Base-by-base conservation (phyloP, 1,140 invertebrate species). In the Araneus ventricosus region DNA sequence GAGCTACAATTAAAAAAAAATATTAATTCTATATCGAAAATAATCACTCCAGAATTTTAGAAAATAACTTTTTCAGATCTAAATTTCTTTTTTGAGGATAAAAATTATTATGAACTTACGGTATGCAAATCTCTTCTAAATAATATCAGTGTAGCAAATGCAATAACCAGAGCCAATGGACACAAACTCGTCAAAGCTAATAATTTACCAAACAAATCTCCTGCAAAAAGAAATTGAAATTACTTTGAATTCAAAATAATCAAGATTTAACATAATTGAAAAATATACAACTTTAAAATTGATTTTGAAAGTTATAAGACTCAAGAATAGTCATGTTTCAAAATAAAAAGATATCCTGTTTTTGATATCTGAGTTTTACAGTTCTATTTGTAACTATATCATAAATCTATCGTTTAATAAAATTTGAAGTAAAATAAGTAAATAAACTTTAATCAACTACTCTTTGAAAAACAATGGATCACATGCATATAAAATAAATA, bases 101-200 rank as follows among this genome's bases (percentile, higher is more conserved):
- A 63, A 67, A n/a, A 7, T 10, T n/a, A 6, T 37, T 39, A 80
- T n/a, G 30, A 52, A 96, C 96, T 97, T 96, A 99, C 98, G 67
- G 98, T 99, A 95, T 99, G 98, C 93, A 99, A 96, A 96, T 99
- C 98, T 96, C 98, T 96, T 95, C 98, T 96, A 96, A 99, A 98
- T 90, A 98, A 95, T 94, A 99, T 98, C 75, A 99, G 96, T 59
- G 98, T 97, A 90, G 98, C 95, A 96, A 99, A 98, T 91, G 97
- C 97, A 94, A 97, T 96, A 67, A 97, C 96, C 94, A 98, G 97
- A 94, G 97, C 97, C 96, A 98, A 97, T 7, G 98, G 98, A 88
- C 97, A 96, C 88, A 99, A 96, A 96, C 98, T 98, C 94, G 97
- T 96, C 94, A 98, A 95, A 90, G 98, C 98, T 94, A 98, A 96